phyloP scores from a whole-genome alignment of 2,113 vertebrate genomes.

The Aix galericulata region DNA sequence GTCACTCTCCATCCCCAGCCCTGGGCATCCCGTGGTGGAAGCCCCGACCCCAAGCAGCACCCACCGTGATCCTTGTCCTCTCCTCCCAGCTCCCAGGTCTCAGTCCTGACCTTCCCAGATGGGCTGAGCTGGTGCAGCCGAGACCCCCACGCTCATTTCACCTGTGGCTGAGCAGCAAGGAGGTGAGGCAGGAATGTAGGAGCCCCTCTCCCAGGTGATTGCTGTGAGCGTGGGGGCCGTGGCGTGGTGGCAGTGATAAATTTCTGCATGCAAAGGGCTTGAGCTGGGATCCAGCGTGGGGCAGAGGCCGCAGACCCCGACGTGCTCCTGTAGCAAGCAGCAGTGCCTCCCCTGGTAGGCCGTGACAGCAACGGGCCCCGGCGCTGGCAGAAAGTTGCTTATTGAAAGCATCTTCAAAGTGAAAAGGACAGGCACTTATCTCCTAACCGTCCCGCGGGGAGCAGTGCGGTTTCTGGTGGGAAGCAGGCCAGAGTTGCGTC shows the following conservation, averaged over 20 bases:
- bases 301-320: neutral
- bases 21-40: neutral
- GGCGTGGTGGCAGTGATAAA: neutral
- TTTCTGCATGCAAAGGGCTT: neutral
- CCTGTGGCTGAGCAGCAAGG: neutral
- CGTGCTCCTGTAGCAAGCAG: rapidly evolving
- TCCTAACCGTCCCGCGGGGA: neutral
- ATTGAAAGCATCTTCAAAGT: neutral
- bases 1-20: neutral
- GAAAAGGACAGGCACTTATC: neutral
- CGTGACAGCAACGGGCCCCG: rapidly evolving
- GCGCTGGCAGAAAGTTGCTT: neutral
- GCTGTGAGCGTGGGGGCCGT: neutral
- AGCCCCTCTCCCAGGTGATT: neutral
- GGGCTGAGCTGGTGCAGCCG: neutral
- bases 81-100: neutral
- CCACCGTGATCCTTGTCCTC: neutral
- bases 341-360: neutral
- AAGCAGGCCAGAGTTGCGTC: neutral
- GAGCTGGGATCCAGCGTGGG: neutral
- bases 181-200: rapidly evolving
- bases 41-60: neutral
- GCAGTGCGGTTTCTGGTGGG: neutral
- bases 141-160: neutral
- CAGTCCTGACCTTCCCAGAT: neutral